Evolutionary conservation across 2,888 invertebrate genomes (phyloP).

Genomic region (Phasia obesa): DNA sequence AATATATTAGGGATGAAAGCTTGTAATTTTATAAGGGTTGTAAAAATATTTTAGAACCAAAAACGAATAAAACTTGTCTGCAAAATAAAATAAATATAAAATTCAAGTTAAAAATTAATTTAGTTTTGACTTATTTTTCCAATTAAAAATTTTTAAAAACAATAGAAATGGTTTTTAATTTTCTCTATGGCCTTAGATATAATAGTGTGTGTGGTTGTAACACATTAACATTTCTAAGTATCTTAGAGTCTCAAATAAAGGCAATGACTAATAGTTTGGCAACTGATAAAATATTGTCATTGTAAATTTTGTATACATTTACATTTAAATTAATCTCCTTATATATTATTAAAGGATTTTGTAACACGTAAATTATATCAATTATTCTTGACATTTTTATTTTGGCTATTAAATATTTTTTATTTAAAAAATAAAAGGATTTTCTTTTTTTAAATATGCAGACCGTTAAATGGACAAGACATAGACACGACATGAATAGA

Average conservation of each 20-base stretch:
- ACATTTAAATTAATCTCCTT: conserved; percentile 18
- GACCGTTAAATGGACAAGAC: neutral
- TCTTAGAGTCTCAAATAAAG: conserved; percentile 23
- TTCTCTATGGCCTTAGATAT: too few relatives aligned
- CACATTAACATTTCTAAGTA: conserved; percentile 5
- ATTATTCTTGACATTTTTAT: neutral
- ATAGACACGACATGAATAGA: neutral
- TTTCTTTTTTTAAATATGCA: too few relatives aligned
- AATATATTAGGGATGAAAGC: neutral
- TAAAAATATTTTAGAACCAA: neutral
- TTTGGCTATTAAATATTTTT: neutral
- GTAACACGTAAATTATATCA: neutral
- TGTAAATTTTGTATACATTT: too few relatives aligned
- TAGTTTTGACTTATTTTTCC: neutral
- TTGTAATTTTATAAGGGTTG: conserved; percentile 11
- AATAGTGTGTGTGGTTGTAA: neutral
- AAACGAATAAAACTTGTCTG: too few relatives aligned
- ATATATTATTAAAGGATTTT: neutral
- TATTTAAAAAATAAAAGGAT: too few relatives aligned
- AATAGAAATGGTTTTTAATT: neutral
- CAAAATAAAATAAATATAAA: too few relatives aligned
- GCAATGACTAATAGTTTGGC: conserved; percentile 56
- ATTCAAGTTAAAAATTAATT: neutral
- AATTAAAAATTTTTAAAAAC: too few relatives aligned
- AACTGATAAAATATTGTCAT: conserved; percentile 50